These are phyloP conservation scores for Ellobius talpinus DNA, from an alignment of 2,113 vertebrate genomes.

Conservation along the genomic window DNA sequence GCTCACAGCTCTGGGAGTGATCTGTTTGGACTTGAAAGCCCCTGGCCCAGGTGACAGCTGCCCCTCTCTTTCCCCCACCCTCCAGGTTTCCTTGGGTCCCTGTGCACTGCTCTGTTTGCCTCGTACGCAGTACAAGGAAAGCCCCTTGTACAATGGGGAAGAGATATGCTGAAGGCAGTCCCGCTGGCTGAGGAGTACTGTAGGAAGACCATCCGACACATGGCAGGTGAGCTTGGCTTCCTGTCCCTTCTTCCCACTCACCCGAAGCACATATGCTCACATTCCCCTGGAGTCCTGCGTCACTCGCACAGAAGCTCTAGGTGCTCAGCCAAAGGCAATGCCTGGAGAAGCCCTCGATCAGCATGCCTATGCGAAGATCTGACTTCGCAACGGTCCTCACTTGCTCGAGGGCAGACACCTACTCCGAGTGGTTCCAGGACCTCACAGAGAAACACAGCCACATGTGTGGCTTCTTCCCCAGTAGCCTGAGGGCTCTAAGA, in stretches of 20 bases:
- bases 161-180: conserved; percentile 93
- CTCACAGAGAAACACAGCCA: not conserved
- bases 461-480: not conserved
- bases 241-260: not conserved
- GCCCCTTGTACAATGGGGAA: conserved; percentile 93
- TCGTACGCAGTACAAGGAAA: conserved; percentile 95
- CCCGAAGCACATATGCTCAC: too few species aligned
- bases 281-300: not conserved
- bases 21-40: too few species aligned
- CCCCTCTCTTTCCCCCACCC: not conserved
- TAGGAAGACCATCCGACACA: conserved; percentile 96
- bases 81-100: conserved; percentile 95
- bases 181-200: conserved; percentile 95
- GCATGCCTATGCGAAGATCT: not conserved
- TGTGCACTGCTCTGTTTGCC: conserved; percentile 95
- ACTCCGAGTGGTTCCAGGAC: not conserved
- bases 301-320: accelerated
- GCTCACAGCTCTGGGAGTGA: too few species aligned
- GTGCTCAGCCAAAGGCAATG: not conserved
- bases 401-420: not conserved
- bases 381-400: too few species aligned
- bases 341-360: not conserved
- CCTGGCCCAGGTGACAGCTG: not conserved
- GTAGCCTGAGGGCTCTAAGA: not conserved
- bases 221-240: conserved; percentile 90